Evolutionary conservation across 2,113 vertebrate genomes (phyloP), one percentile per base, ranked within the genome.

Genomic region (Chaetodon auriga): DNA sequence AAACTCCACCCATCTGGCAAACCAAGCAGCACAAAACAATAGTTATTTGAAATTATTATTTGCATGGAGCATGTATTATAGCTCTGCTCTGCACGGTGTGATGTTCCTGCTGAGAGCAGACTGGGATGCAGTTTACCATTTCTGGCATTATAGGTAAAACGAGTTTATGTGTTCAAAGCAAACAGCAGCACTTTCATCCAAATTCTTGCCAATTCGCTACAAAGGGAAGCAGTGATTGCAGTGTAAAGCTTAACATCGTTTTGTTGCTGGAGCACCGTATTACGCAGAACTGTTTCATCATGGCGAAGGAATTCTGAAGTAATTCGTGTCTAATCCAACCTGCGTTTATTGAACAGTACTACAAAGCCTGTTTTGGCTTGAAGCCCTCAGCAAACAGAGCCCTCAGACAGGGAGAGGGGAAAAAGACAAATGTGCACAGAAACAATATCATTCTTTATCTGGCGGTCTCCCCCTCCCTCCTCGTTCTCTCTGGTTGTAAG

Each of bases 381-480:
- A 41, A 15, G 74, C 81, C 62, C 23, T 68, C 7, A 0, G 60
- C 49, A 73, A 79, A 85, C 82, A 80, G 53, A 30, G 64, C 5
- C 49, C 30, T 77, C 71, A 61, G 68, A 69, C 0, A 64, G 36
- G 58, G 25, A 49, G 60, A 36, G 60, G 23, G 41, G 23, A 57
- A 21, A 30, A 30, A 77, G 75, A 84, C 48, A 82, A 68, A 73
- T 54, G 58, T 70, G 68, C 62, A 66, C 61, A 62, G 74, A 84
- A 41, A 84, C 77, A 66, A 65, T 15, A 23, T 75, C 18, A 12
- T 4, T 65, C 21, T 76, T 71, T 25, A 75, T 84, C 79, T 62
- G 3, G 10, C 43, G 10, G 36, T 25, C 7, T 0, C 25, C 57
- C 60, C 35, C 25, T 55, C 35, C 4, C 21, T 36, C 23, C 13